phyloP scores from a whole-genome alignment of 2,113 vertebrate genomes.

The Antigone vipio region DNA sequence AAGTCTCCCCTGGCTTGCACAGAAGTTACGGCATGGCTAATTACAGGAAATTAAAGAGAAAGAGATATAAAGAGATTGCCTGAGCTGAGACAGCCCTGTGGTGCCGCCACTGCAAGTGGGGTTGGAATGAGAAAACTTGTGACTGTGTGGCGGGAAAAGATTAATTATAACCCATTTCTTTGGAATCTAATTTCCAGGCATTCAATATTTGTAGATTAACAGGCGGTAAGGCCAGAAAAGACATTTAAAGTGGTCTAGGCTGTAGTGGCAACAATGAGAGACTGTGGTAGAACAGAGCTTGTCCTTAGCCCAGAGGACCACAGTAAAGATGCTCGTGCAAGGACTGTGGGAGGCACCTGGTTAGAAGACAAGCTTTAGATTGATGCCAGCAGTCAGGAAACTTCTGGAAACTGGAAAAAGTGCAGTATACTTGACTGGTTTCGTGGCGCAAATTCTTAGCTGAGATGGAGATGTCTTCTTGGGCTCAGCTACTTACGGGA shows the following conservation, averaged over 20 bases:
- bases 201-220: not conserved
- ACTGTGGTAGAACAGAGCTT: not conserved
- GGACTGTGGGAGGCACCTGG: not conserved
- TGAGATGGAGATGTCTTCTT: not conserved
- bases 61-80: not conserved
- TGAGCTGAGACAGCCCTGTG: not conserved
- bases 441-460: rapidly evolving
- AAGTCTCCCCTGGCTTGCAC: not conserved
- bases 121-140: not conserved
- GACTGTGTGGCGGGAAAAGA: not conserved
- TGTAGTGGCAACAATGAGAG: not conserved
- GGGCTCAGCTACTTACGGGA: not conserved
- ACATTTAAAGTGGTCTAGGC: not conserved
- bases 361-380: not conserved
- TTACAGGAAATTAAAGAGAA: slow-evolving; percentile 25
- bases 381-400: not conserved
- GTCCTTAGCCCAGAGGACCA: not conserved
- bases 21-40: not conserved
- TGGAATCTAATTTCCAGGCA: not conserved
- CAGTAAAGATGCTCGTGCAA: not conserved
- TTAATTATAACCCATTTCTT: not conserved
- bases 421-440: not conserved
- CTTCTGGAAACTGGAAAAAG: not conserved
- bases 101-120: not conserved
- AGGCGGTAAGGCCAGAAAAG: not conserved